Base-by-base conservation (phyloP, 2,888 invertebrate species). In the Drosophila anomelani region DNA sequence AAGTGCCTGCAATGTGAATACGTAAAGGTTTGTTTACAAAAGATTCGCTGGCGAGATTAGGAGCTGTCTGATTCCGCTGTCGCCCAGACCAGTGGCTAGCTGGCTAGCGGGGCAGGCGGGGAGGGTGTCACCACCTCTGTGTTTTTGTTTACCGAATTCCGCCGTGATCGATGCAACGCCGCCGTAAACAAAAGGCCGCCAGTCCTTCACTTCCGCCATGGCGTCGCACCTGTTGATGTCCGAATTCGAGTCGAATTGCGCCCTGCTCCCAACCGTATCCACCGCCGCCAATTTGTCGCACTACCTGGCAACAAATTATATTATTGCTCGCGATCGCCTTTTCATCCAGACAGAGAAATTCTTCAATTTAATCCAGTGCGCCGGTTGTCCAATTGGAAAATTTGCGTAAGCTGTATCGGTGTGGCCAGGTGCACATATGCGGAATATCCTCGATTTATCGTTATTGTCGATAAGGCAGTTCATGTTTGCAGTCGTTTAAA, bases 131-230 rank as follows among this genome's bases (percentile, higher is more conserved):
- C 15, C 26, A 36, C 26, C 23, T 15, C 17, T 20, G 34, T 20
- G 34, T 20, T 61, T 61, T 61, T 61, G 61, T 61, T 79, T 80
- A 98, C 98, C 97, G 93, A 97, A 96, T 94, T 98, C 98, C 64
- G 98, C 98, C 81, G 96, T 95, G 88, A 98, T 97, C 79, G 98
- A 98, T 92, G 98, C 98, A 85, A 98, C 92, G 80, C 98, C 98
- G 92, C 98, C 98, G 94, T 97, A 98, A 89, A 98, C 94, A 94
- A 98, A 98, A 91, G 98, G 98, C 93, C 97, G 95, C 97, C 98
- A 98, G 93, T 97, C 96, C 74, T 90, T 90, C 57, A 88, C 84
- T 75, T 81, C 78, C 39, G 47, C 49, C 57, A 61, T 74, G 71
- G 66, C 46, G 41, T 10, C 41, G 55, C 67, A 66, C 57, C 62